Percentiles rank a stretch among this genome's conserved stretches.
These are phyloP conservation scores for Drosophila miranda DNA, from an alignment of 1,140 invertebrate species.

Conservation along the genomic window DNA sequence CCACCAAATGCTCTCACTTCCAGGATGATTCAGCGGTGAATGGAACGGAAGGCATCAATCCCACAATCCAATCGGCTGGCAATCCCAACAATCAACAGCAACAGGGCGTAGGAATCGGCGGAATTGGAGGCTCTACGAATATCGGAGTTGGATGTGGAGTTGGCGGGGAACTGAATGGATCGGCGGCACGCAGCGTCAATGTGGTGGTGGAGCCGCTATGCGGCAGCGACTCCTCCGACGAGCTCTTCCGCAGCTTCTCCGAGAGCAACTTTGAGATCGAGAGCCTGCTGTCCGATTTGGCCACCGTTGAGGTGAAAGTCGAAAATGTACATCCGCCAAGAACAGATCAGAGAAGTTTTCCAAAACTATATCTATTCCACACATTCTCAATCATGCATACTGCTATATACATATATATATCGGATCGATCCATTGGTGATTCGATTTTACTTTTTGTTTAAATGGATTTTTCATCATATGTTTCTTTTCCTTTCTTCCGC, in stretches of 20 bases:
- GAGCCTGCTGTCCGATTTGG: constrained; percentile 84
- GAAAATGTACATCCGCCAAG: constrained; percentile 76
- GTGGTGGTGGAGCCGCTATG: constrained; percentile 79
- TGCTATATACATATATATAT: constrained; percentile 6
- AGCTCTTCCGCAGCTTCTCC: constrained; percentile 80
- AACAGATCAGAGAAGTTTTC: constrained; percentile 58
- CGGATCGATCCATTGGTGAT: constrained; percentile 2
- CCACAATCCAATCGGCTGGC: constrained; percentile 58
- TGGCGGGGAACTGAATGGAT: constrained; percentile 56
- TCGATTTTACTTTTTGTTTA: constrained; percentile 32
- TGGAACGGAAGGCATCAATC: constrained; percentile 61
- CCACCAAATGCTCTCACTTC: too few species aligned
- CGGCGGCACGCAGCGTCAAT: constrained; percentile 70
- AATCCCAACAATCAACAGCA: constrained; percentile 76
- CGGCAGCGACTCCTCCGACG: constrained; percentile 79
- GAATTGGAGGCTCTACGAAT: constrained; percentile 12
- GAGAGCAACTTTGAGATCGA: constrained; percentile 83
- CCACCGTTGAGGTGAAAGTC: constrained; percentile 84
- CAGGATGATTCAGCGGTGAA: constrained; percentile 71
- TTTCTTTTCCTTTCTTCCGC: constrained; percentile 18
- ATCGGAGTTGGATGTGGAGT: constrained; percentile 18
- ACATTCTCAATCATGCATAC: constrained; percentile 1
- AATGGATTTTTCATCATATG: constrained; percentile 47
- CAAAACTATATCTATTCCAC: constrained; percentile 7
- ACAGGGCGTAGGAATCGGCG: constrained; percentile 1